Base-by-base conservation (phyloP, 2,113 vertebrate species). In the Pygoscelis adeliae region DNA sequence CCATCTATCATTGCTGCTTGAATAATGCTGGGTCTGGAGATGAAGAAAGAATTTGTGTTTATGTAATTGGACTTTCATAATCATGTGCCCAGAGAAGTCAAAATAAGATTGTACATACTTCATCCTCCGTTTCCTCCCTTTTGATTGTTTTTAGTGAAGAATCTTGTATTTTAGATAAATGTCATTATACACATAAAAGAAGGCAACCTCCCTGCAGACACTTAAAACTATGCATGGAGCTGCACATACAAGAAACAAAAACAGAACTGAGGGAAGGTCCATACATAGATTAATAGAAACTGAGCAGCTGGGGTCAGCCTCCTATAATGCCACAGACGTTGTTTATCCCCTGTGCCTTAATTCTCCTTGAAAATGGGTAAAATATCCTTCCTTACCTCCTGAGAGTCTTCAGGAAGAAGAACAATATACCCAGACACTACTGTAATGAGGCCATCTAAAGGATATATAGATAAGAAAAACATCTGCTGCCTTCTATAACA, bases 381-480 rank as follows among this genome's bases (percentile, higher is more conserved):
- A 92, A 90, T 88, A 88, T 62, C 38, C 58, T 88, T 80, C 85
- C 71, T 93, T 70, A 46, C 46, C 82, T 50, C 49, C 74, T 69
- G 42, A 94, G 53, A 88, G 53, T 66, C 74, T 53, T 90, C 66
- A 92, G 82, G 36, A 95, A 91, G 78, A 89, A 82, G 82, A 92
- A 86, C 84, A 95, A 88, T 95, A 58, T 83, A 66, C 20, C 4
- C 66, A 86, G 83, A 62, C 34, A 32, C 17, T 58, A 58, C 92
- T 47, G 22, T 88, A 94, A 90, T 62, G 74, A 94, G 87, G 74
- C 53, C 50, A 81, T 85, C 77, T 97, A 61, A 93, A 93, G 44
- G 66, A 87, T 72, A 83, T 50, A 80, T 10, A 94, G 79, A 86
- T 94, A 96, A 97, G 95, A 66, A 95, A 92, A 97, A 94, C 74